A percentile compares a stretch with the other conserved stretches of the same genome.
Conservation (phyloP, 2,797 vertebrate species). For the Margarornis squamiger region DNA sequence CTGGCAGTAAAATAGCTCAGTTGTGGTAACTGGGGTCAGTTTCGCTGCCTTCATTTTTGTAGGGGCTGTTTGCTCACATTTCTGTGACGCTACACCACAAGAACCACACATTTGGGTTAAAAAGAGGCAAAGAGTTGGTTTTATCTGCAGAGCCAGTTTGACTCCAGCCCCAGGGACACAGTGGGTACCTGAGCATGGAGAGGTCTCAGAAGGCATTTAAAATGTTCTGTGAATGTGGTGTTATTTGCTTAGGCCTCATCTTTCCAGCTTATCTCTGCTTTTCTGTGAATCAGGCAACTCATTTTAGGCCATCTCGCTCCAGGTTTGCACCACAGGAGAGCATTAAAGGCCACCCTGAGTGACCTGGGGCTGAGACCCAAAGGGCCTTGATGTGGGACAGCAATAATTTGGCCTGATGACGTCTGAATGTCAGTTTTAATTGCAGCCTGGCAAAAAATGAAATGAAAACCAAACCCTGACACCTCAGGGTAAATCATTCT, state of each 20-base stretch:
- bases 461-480: not conserved
- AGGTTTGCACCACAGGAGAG: not conserved
- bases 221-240: not conserved
- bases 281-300: not conserved
- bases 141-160: not conserved
- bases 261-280: not conserved
- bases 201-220: not conserved
- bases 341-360: not conserved
- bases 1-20: not conserved
- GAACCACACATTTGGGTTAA: not conserved
- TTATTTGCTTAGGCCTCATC: not conserved
- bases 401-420: not conserved
- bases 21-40: not conserved
- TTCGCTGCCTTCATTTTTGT: slow-evolving; percentile 2
- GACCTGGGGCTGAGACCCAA: not conserved
- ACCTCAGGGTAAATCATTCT: not conserved
- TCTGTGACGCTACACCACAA: not conserved
- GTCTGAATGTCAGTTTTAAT: not conserved
- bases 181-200: not conserved
- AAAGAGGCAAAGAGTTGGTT: not conserved
- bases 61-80: not conserved
- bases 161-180: not conserved
- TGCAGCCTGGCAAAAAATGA: not conserved
- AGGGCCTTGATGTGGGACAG: not conserved
- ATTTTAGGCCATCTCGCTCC: not conserved